These are phyloP conservation scores for Eilema griseolum DNA, from an alignment of 2,888 invertebrate genomes.

Conservation along the genomic window DNA sequence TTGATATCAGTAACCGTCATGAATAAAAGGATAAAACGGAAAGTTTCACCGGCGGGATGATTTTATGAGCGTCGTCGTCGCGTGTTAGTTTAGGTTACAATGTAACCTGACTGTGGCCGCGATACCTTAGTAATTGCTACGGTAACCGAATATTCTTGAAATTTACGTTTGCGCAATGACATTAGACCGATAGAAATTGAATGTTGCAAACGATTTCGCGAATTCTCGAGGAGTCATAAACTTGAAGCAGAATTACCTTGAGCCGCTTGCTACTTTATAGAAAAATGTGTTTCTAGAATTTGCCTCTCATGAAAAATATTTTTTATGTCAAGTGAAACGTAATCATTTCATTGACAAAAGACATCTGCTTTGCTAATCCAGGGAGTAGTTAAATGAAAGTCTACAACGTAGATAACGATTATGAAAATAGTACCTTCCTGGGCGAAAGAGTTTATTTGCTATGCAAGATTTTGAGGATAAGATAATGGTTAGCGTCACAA, in stretches of 20 bases:
- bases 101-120: slow-evolving; percentile 44
- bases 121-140: slow-evolving; percentile 46
- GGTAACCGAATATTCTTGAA: slow-evolving; percentile 47
- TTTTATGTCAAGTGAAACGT: background rate
- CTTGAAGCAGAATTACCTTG: background rate
- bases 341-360: background rate
- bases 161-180: slow-evolving; percentile 54
- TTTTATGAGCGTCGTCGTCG: slow-evolving; percentile 58
- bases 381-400: background rate
- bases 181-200: slow-evolving; percentile 47
- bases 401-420: background rate
- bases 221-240: background rate
- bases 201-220: slow-evolving; percentile 53
- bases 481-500: background rate
- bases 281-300: background rate
- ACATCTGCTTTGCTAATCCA: background rate
- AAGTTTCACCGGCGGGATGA: slow-evolving; percentile 40
- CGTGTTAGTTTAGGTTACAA: slow-evolving; percentile 50
- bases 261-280: background rate
- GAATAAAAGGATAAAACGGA: slow-evolving; percentile 55
- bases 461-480: too few relatives aligned
- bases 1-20: slow-evolving; percentile 55
- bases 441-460: too few relatives aligned
- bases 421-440: too few relatives aligned
- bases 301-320: background rate